Conservation (phyloP, 2,797 vertebrate genomes). For the Clarias pachynema region DNA sequence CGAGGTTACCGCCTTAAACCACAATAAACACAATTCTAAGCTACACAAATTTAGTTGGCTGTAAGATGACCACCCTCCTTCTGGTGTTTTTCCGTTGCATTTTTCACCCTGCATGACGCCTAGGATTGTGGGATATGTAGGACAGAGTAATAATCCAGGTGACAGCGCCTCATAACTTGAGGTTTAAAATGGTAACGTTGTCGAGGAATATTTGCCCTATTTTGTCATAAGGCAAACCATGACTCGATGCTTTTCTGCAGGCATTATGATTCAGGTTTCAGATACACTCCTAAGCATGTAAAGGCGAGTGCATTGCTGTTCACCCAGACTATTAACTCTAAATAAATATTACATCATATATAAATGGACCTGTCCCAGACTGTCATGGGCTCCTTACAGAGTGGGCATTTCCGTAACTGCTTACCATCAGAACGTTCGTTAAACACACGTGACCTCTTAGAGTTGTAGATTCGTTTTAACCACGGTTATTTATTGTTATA, state of each 20-base stretch:
- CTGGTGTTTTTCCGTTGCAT: slow-evolving; percentile 2
- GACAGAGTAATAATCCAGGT: background rate
- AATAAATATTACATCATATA: background rate
- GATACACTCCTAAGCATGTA: background rate
- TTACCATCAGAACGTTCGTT: too few relatives aligned
- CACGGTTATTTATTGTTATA: background rate
- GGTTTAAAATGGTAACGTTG: too few relatives aligned
- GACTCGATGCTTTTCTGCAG: background rate
- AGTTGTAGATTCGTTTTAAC: background rate
- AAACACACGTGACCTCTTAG: background rate
- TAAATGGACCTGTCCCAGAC: background rate
- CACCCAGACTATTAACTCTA: background rate
- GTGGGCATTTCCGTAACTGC: background rate
- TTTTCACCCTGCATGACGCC: background rate
- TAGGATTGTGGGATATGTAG: slow-evolving; percentile 11
- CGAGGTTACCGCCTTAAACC: background rate
- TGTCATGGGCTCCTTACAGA: background rate
- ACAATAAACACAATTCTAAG: background rate
- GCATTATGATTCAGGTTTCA: too few relatives aligned
- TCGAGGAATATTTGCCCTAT: too few relatives aligned
- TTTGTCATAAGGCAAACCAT: background rate
- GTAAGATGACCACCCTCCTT: background rate
- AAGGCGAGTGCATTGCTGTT: background rate
- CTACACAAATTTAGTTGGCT: background rate
- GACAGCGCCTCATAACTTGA: too few relatives aligned